Conservation (phyloP, 2,113 vertebrate genomes). For the Canis aureus region DNA sequence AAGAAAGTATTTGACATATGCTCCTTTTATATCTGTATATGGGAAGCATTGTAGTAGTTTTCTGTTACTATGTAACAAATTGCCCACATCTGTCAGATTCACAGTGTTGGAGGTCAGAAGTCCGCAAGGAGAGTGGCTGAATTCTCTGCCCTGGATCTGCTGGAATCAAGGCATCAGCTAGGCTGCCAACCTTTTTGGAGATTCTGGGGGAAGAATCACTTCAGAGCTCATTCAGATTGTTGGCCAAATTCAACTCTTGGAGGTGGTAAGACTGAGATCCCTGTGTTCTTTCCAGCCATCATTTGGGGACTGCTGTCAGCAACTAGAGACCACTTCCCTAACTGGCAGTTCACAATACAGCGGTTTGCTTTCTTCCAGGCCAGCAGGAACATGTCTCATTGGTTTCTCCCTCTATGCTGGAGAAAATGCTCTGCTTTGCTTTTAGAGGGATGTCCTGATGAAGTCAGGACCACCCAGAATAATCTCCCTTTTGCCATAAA, state of each 20-base stretch:
- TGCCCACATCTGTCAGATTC: neutral
- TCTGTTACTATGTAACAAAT: neutral
- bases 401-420: neutral
- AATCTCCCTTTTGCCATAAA: neutral
- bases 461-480: neutral
- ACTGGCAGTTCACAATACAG: neutral
- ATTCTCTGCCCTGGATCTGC: neutral
- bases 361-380: neutral
- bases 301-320: neutral
- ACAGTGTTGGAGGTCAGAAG: neutral
- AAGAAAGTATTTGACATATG: neutral
- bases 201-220: neutral
- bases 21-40: neutral
- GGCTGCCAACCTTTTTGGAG: neutral
- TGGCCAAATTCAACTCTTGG: neutral
- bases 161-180: neutral
- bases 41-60: neutral
- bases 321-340: neutral
- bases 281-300: neutral
- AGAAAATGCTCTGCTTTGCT: neutral
- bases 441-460: neutral
- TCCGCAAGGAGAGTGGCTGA: neutral
- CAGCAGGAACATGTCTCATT: neutral
- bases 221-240: conserved; percentile 9
- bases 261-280: neutral